A percentile compares a stretch with the other conserved stretches of the same genome.
These are phyloP conservation scores for Zeugodacus cucurbitae DNA, from an alignment of 1,140 invertebrate genomes.

Conservation along the genomic window DNA sequence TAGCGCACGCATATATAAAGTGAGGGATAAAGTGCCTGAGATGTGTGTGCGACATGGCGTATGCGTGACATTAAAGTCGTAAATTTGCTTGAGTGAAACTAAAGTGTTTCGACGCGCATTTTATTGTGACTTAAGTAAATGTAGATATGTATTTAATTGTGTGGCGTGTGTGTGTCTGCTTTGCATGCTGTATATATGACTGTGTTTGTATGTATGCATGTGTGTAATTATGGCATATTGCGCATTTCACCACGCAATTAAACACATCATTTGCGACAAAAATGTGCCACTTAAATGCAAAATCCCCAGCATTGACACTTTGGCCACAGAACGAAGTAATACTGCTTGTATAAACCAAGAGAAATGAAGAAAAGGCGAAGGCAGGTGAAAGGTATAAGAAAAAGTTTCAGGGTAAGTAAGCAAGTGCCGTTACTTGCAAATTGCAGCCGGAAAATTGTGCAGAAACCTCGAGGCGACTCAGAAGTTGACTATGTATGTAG, in stretches of 20 bases:
- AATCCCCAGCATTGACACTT: neutral
- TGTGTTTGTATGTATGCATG: neutral
- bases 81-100: neutral
- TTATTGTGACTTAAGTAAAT: neutral
- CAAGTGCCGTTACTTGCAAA: neutral
- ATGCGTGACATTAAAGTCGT: neutral
- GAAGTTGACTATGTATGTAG: neutral
- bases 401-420: neutral
- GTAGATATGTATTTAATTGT: neutral
- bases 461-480: neutral
- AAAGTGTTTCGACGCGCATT: neutral
- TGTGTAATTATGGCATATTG: neutral
- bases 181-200: neutral
- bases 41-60: neutral
- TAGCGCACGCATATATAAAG: neutral
- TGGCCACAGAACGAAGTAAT: neutral
- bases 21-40: neutral
- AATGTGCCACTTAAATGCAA: neutral
- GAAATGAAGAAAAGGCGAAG: no score
- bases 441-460: neutral
- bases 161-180: neutral
- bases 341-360: neutral
- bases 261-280: neutral
- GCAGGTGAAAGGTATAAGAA: no score
- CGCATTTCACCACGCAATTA: neutral